Conservation (phyloP, 2,888 invertebrate species). For the Drosophila yooni region DNA sequence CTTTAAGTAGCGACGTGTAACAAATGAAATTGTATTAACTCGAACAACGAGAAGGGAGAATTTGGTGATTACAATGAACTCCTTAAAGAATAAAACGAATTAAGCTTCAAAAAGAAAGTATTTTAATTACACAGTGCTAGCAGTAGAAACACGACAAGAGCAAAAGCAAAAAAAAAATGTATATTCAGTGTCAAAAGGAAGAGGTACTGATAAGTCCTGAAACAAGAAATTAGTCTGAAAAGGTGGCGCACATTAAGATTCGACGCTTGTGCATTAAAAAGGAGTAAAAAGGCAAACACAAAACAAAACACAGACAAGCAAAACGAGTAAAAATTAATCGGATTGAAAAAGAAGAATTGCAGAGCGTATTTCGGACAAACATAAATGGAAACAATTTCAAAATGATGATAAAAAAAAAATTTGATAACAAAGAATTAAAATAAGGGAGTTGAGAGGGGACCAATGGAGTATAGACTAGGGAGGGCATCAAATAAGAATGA, state of each 20-base stretch:
- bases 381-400: not conserved
- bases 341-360: slow-evolving; percentile 29
- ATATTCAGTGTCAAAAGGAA: not conserved
- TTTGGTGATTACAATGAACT: not conserved
- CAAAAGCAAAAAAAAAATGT: not conserved
- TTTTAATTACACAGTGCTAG: not conserved
- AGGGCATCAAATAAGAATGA: slow-evolving; percentile 17
- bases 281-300: not conserved
- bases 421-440: not conserved
- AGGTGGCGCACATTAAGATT: slow-evolving; percentile 7
- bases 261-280: not conserved
- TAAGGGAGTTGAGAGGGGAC: not conserved
- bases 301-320: slow-evolving; percentile 2
- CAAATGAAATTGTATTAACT: not conserved
- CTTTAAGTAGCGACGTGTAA: not conserved
- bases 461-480: not conserved
- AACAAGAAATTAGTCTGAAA: slow-evolving; percentile 10
- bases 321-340: slow-evolving; percentile 24
- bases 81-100: slow-evolving; percentile 1
- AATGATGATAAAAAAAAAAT: not conserved
- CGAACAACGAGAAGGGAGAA: not conserved
- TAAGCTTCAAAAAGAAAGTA: slow-evolving; percentile 9
- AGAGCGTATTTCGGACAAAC: slow-evolving; percentile 13
- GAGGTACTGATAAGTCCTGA: not conserved
- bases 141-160: not conserved